Evolutionary conservation across 2,113 vertebrate genomes (phyloP).

Genomic region (Dendropsophus ebraccatus): DNA sequence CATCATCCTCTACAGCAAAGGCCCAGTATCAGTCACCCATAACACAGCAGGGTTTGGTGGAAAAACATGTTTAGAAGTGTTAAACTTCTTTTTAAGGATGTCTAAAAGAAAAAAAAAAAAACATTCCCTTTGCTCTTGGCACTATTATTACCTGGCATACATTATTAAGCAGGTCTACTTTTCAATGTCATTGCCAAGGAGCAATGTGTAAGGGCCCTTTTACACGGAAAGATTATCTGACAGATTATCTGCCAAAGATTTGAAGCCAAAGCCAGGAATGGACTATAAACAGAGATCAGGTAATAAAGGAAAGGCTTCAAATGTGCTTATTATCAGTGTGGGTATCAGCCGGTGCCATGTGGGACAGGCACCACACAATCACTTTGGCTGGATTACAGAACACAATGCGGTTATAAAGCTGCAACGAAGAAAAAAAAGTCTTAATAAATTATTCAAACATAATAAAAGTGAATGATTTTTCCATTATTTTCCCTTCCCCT

Average conservation of each 20-base stretch:
- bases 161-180: conserved; percentile 2
- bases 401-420: neutral
- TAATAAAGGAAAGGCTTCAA: too few relatives aligned
- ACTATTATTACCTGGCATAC: neutral
- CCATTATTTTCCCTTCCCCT: neutral
- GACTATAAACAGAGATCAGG: too few relatives aligned
- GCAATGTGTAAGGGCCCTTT: neutral
- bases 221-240: too few relatives aligned
- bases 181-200: conserved; percentile 31
- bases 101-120: neutral
- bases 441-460: neutral
- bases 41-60: neutral
- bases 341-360: conserved; percentile 9
- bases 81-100: neutral
- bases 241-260: too few relatives aligned
- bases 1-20: too few relatives aligned
- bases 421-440: neutral
- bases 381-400: conserved; percentile 9
- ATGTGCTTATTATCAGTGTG: conserved; percentile 11
- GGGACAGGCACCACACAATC: conserved; percentile 16
- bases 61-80: neutral
- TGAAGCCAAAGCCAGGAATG: too few relatives aligned
- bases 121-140: neutral
- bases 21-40: neutral
- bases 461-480: neutral